Evolutionary conservation across 1,140 invertebrate species (phyloP).

Genomic region (Hyposmocoma kahamanoa): DNA sequence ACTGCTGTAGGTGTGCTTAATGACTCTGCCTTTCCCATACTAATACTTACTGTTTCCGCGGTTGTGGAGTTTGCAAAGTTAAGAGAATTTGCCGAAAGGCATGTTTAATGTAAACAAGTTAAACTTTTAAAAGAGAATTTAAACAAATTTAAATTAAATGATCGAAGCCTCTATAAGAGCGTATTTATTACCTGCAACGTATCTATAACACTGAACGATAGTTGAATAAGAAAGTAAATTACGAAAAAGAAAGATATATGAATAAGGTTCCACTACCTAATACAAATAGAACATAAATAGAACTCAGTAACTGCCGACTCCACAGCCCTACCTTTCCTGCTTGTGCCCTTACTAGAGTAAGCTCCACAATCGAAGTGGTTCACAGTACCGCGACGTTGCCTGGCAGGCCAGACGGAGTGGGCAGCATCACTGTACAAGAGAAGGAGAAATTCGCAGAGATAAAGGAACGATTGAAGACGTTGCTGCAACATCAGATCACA

Average conservation of each 20-base stretch:
- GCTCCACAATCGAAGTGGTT: slow-evolving; percentile 55
- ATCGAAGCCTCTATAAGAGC: too few relatives aligned
- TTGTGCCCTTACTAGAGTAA: slow-evolving; percentile 68
- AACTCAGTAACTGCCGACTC: slow-evolving; percentile 24
- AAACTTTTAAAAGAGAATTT: background rate
- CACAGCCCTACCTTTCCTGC: slow-evolving; percentile 45
- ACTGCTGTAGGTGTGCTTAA: slow-evolving; percentile 33
- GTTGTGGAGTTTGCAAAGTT: slow-evolving; percentile 37
- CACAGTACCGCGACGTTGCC: slow-evolving; percentile 70
- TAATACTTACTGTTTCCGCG: slow-evolving; percentile 45
- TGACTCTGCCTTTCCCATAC: slow-evolving; percentile 41
- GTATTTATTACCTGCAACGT: too few relatives aligned
- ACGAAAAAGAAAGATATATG: too few relatives aligned
- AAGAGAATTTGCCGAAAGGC: too few relatives aligned
- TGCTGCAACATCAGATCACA: slow-evolving; percentile 98
- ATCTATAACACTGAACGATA: too few relatives aligned
- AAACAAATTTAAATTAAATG: background rate
- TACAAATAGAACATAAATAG: background rate
- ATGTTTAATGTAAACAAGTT: too few relatives aligned
- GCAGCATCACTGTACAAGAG: slow-evolving; percentile 97
- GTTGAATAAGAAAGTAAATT: too few relatives aligned
- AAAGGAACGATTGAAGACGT: slow-evolving; percentile 92
- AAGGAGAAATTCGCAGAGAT: slow-evolving; percentile 98
- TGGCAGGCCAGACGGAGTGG: slow-evolving; percentile 96
- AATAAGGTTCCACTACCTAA: too few relatives aligned